Base-by-base conservation (phyloP, 2,888 invertebrate species). In the Tetragnatha montana region DNA sequence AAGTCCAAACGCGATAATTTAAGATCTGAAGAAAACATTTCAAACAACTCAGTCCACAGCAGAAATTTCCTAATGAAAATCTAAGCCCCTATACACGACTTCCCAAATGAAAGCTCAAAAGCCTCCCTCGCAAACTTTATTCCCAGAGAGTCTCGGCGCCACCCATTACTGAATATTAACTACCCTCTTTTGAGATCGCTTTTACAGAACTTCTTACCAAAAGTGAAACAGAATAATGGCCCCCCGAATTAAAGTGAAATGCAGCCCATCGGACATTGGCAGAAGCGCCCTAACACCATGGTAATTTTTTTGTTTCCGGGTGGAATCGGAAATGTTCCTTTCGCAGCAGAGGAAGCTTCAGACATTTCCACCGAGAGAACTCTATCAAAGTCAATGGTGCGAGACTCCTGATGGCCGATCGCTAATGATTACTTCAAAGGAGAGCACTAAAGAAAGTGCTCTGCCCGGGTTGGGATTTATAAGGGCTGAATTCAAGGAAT, bases 361-460 rank as follows among this genome's bases (percentile, higher is more conserved):
- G 79, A 71, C 78, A 71, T 85, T 85, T 78, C 79, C 22, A 35
- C 71, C 78, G 85, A 50, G 17, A n/a, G 50, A 51, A 85, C 50
- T 85, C 78, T 50, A 85, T 85, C 85, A 85, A 85, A 70, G 70
- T 75, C 85, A 85, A 78, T 85, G 78, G 70, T 70, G 50, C 78
- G 85, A 79, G 50, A 71, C 85, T 70, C 51, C 85, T 70, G 84
- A 76, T 78, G 85, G 78, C 70, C 68, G 76, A 85, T 78, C 60
- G 73, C 82, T 82, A 82, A 82, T 82, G 82, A 82, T 82, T 82
- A 50, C 74, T 74, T 50, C 51, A n/a, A 74, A 82, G 82, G 73
- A 22, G 60, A 22, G 78, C 60, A 22, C n/a, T 60, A 78, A 78
- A 78, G 78, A 78, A 78, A 78, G 78, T 21, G 21, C 22, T 60